These are phyloP conservation scores for Apotomis betuletana DNA, from an alignment of 2,888 invertebrate genomes.

Conservation along the genomic window DNA sequence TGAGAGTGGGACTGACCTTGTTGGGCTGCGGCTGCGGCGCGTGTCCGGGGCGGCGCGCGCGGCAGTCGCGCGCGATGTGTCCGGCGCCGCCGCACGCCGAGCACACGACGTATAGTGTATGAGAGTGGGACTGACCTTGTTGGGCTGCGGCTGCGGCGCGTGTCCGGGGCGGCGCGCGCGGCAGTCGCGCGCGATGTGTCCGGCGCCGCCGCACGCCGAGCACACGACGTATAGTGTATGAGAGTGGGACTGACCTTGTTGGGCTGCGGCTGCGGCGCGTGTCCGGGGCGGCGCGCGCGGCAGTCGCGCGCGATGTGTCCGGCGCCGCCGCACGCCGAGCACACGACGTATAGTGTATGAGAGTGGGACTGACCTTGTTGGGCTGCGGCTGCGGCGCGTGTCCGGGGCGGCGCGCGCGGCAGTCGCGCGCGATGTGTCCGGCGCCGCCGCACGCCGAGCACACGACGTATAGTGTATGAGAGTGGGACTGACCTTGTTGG, in stretches of 20 bases:
- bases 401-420: slow-evolving; percentile 8
- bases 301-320: slow-evolving; percentile 11
- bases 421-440: slow-evolving; percentile 12
- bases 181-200: slow-evolving; percentile 12
- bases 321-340: slow-evolving; percentile 6
- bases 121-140: neutral
- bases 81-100: slow-evolving; percentile 10
- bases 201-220: slow-evolving; percentile 10
- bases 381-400: neutral
- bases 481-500: neutral
- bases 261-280: neutral
- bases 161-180: slow-evolving; percentile 9
- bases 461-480: neutral
- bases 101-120: neutral
- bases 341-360: neutral
- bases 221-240: slow-evolving; percentile 4
- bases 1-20: no score
- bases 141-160: slow-evolving; percentile 25
- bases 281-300: slow-evolving; percentile 6
- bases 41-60: slow-evolving; percentile 9
- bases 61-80: slow-evolving; percentile 13
- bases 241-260: neutral
- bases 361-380: slow-evolving; percentile 10
- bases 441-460: slow-evolving; percentile 12
- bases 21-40: neutral